Evolutionary conservation across 2,113 vertebrate species (phyloP), one percentile per base, ranked within the genome.

Genomic region (Trematomus loennbergii): DNA sequence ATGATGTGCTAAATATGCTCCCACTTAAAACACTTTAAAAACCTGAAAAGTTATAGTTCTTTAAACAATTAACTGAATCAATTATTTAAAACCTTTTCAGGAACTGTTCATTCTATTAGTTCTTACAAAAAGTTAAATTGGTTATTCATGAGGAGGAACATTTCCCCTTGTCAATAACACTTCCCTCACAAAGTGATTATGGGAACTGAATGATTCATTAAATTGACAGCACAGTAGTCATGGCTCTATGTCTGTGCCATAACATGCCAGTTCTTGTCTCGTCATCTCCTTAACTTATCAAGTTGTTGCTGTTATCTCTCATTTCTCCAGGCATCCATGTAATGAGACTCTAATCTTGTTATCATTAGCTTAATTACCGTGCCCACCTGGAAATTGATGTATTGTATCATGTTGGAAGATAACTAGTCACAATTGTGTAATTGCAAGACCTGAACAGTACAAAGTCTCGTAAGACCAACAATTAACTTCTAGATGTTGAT

Each of bases 161-260:
- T 66, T 80, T 69, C 55, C 59, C 61, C 63, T 63, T 76, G 65
- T 75, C 60, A 36, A 79, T 84, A 84, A 89, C 20, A 64, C 71
- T 72, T 71, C 72, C 50, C 62, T 72, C 62, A 52, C 64, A 67
- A 22, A 72, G 75, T 84, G 53, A 84, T 88, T 83, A 89, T 80
- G 75, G 45, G 74, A 69, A 80, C 78, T 85, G 75, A 45, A 68
- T 71, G 58, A 83, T 55, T 88, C 71, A 75, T 82, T 91, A 79
- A 73, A 76, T 78, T 62, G 72, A 84, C 59, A 68, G n/a, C 25
- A 59, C 36, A 45, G 43, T 82, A 67, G 75, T 60, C 71, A 61
- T 43, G 63, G 54, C 11, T 72, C 82, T 29, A 4, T 79, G 29
- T 72, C 49, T 84, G 75, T 55, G 54, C 48, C 65, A 78, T 78